Base-by-base conservation (phyloP, 2,888 invertebrate species). In the Malthinus seriepunctatus region DNA sequence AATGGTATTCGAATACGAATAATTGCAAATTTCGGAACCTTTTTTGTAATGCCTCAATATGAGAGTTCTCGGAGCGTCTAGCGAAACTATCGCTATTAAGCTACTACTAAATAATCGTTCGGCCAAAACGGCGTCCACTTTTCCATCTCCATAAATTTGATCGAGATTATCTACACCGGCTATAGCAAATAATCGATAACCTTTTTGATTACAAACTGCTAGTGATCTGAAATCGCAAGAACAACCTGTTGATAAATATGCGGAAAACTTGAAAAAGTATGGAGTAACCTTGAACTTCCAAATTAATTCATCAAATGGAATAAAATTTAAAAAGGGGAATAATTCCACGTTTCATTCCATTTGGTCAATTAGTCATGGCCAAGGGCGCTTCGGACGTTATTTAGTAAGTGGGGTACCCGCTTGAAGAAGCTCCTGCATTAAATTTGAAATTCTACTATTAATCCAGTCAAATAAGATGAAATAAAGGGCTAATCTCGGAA, bases 21-120 rank as follows among this genome's bases (percentile, higher is more conserved):
- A 97, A 81, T 96, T 95, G 81, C 97, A 97, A 76, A 98, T 98
- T 84, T 97, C 97, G 56, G 95, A 95, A 67, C 96, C 95, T 79
- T 95, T 96, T 79, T 95, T 95, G 81, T 96, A 97, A 82, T 98
- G 98, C 80, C 95, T 97, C 63, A 98, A 95, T 83, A 93, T 91
- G 75, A 96, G 85, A 80, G 88, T 88, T 76, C 98, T 85, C 66
- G 97, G 97, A 60, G 95, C 91, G 68, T 91, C 86, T 70, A 93
- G 84, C 67, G 94, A 93, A 67, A 99, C 98, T 71, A 97, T 87
- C 59, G 97, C 97, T 75, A 98, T 94, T 71, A 99, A 84, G 71
- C 96, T 96, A 80, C 97, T 97, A 81, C 95, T 95, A 82, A 98
- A 99, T 65, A 98, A 86, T 63, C 98, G 85, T 80, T 99, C 98